A percentile compares a stretch with the other conserved stretches of the same genome.
These are phyloP conservation scores for Tenualosa thibaudeaui DNA, from an alignment of 2,797 vertebrate species.

Conservation along the genomic window DNA sequence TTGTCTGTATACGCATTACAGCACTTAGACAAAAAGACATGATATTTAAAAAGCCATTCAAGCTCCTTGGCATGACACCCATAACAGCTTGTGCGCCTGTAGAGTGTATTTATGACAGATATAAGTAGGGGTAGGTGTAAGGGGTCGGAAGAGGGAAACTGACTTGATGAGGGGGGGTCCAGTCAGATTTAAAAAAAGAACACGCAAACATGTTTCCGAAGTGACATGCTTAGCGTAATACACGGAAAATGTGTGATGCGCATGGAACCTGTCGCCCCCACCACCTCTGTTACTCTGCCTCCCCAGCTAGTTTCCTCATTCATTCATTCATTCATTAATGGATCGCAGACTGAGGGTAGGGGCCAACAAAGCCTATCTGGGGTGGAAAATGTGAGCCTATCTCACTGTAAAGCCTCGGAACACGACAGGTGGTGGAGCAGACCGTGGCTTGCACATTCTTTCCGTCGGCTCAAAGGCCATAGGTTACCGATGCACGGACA, in stretches of 20 bases:
- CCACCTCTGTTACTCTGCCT: neutral
- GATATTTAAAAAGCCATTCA: too few species aligned
- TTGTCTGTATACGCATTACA: neutral
- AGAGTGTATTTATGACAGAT: neutral
- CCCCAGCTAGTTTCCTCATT: neutral
- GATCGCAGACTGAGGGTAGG: neutral
- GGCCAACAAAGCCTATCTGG: slow-evolving; percentile 34
- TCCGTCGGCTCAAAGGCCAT: slow-evolving; percentile 71
- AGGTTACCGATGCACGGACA: slow-evolving; percentile 54
- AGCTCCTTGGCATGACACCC: neutral
- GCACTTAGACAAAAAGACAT: neutral
- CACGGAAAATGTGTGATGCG: slow-evolving; percentile 24
- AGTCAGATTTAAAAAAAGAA: slow-evolving; percentile 20
- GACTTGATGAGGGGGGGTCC: neutral
- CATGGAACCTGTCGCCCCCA: slow-evolving; percentile 11
- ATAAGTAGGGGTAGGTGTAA: neutral
- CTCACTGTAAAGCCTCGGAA: slow-evolving; percentile 61
- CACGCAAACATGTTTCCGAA: neutral
- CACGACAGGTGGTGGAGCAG: slow-evolving; percentile 67
- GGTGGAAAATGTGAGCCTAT: slow-evolving; percentile 59
- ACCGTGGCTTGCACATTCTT: slow-evolving; percentile 68
- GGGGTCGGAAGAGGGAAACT: neutral
- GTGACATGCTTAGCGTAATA: neutral
- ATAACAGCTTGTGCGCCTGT: neutral
- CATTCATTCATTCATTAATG: slow-evolving; percentile 20